phyloP scores from a whole-genome alignment of 2,888 invertebrate species.

The Amblyjoppa proteus region DNA sequence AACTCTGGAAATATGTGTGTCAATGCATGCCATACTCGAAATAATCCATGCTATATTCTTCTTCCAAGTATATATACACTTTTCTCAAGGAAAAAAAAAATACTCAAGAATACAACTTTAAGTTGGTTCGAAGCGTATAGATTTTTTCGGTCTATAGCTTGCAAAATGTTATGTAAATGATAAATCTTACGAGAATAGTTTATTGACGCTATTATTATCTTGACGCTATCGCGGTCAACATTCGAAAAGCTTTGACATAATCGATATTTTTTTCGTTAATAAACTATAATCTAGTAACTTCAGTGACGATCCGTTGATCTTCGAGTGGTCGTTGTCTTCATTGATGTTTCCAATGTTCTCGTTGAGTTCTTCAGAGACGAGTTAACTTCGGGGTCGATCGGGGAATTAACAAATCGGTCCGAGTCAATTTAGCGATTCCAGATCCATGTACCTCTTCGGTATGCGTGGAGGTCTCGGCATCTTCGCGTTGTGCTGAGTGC shows the following conservation, averaged over 20 bases:
- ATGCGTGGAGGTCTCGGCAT: constrained; percentile 19
- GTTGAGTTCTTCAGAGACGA: constrained; percentile 14
- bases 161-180: constrained; percentile 8
- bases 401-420: constrained; percentile 9
- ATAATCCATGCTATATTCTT: neutral
- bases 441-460: constrained; percentile 13
- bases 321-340: constrained; percentile 11
- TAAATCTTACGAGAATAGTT: constrained; percentile 24
- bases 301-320: constrained; percentile 22
- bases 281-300: constrained; percentile 43
- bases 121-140: neutral
- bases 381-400: neutral
- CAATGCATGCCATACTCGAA: neutral
- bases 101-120: neutral
- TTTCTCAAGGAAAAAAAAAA: neutral
- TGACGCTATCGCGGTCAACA: constrained; percentile 5
- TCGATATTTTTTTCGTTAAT: constrained; percentile 24
- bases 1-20: neutral
- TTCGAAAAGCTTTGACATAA: constrained; percentile 4
- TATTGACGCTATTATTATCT: constrained; percentile 9
- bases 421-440: constrained; percentile 7
- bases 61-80: neutral
- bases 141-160: neutral
- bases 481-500: constrained; percentile 70
- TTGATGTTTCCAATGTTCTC: constrained; percentile 10